Evolutionary conservation across 35 echinoderm and acorn worm genomes (phyloP), one percentile per base, ranked within the genome.

Genomic region (Hemicentrotus pulcherrimus): DNA sequence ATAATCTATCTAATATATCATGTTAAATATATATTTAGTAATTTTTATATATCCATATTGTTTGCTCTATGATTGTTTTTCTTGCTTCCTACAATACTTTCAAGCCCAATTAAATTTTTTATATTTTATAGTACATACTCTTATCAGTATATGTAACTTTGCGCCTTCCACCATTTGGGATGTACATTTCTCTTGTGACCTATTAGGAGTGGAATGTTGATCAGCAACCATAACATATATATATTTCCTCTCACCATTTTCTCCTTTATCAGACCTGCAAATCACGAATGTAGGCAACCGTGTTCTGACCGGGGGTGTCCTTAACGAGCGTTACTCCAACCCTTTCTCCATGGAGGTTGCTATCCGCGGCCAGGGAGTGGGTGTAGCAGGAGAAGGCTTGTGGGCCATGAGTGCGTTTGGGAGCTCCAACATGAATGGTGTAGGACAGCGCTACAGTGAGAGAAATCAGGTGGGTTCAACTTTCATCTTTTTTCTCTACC

Each of bases 361-460:
- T 6, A 65, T 89, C n/a, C 46, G 55, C 31, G 97, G 92, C 6
- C 96, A 86, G 16, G 85, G 94, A 95, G 94, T 46, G 41, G 98
- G 97, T 46, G 61, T 99, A 19, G 92, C 65, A 1, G 98, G 98
- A 15, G 94, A 94, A 12, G 96, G 97, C 24, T 96, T 99, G 16
- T 99, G 97, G 96, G 95, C 95, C 60, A 32, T 99, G 9, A 96
- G 94, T 24, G 92, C 97, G 9, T 99, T 95, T 91, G 97, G 96
- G 9, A 99, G 96, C 61, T 91, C 91, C 86, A 95, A 95, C 59
- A 71, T 85, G 50, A 95, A 97, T 91, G 98, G 98, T 31, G 45
- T 61, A 86, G 98, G 96, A 24, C 48, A 95, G 16, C 95, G 96
- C 28, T 93, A 86, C 31, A 94, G 94, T 46, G 91, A 96, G 58